A percentile compares a stretch with the other conserved stretches of the same genome.
Conservation (phyloP, 2,113 vertebrate genomes). For the Neodon shergylaensis region DNA sequence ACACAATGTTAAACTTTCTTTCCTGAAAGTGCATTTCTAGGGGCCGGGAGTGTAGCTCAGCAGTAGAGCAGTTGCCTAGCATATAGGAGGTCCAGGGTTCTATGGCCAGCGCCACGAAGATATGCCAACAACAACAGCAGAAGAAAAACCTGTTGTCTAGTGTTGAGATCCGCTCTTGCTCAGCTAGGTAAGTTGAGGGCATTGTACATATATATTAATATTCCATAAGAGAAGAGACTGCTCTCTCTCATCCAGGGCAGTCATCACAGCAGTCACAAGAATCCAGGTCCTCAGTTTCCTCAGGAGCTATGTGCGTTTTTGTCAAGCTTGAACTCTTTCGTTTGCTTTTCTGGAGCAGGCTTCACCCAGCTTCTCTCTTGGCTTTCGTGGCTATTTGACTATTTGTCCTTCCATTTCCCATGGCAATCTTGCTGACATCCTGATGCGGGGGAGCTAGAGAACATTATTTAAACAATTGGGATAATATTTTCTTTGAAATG, state of each 20-base stretch:
- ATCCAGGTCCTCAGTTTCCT: not conserved
- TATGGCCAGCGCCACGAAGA: not conserved
- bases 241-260: not conserved
- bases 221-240: not conserved
- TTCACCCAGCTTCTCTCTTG: not conserved
- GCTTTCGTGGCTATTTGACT: not conserved
- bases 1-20: not conserved
- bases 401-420: not conserved
- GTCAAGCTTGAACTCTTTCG: not conserved
- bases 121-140: not conserved
- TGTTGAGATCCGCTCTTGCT: not conserved
- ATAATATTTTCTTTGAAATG: slow-evolving; percentile 3
- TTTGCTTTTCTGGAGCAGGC: not conserved
- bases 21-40: not conserved
- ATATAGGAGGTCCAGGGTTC: not conserved
- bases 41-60: not conserved
- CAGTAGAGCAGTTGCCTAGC: not conserved
- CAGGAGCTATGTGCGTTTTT: not conserved
- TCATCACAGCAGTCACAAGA: not conserved
- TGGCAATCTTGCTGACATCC: not conserved
- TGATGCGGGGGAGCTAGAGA: not conserved
- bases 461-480: slow-evolving; percentile 9
- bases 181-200: no score
- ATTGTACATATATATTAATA: not conserved
- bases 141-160: not conserved